Percentiles rank a stretch among this genome's conserved stretches.
Evolutionary conservation across 1,140 invertebrate species (phyloP).

Genomic region (Coelopa frigida): DNA sequence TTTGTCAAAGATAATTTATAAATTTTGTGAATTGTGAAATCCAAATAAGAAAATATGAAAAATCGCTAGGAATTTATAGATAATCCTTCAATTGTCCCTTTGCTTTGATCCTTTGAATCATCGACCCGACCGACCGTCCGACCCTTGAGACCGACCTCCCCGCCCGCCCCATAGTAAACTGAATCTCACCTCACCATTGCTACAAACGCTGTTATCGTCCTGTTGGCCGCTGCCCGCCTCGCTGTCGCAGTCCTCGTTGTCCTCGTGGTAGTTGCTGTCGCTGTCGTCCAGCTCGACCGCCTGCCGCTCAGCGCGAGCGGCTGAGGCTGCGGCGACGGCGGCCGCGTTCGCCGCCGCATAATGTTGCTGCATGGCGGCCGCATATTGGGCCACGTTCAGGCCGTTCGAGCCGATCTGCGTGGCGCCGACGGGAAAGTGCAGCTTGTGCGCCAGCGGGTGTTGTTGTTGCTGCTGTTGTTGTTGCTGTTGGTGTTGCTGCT

Average conservation of each 20-base stretch:
- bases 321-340: slow-evolving; percentile 20
- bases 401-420: slow-evolving; percentile 30
- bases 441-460: slow-evolving; percentile 13
- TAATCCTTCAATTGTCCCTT: too few species aligned
- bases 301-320: slow-evolving; percentile 19
- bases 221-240: slow-evolving; percentile 33
- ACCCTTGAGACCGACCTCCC: too few species aligned
- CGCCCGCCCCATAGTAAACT: slow-evolving; percentile 24
- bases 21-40: too few species aligned
- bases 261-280: slow-evolving; percentile 37
- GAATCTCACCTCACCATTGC: slow-evolving; percentile 46
- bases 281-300: slow-evolving; percentile 30
- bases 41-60: too few species aligned
- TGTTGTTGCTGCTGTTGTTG: slow-evolving; percentile 12
- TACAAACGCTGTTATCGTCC: slow-evolving; percentile 45
- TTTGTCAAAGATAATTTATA: too few species aligned
- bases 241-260: slow-evolving; percentile 40
- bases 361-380: slow-evolving; percentile 39
- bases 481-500: slow-evolving; percentile 14
- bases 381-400: slow-evolving; percentile 37
- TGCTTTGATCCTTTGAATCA: too few species aligned
- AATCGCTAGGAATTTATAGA: too few species aligned
- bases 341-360: slow-evolving; percentile 34
- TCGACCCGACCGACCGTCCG: too few species aligned
- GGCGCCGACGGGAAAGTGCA: slow-evolving; percentile 20